phyloP scores from a whole-genome alignment of 2,888 invertebrate genomes.

The Stegana nigrithorax region DNA sequence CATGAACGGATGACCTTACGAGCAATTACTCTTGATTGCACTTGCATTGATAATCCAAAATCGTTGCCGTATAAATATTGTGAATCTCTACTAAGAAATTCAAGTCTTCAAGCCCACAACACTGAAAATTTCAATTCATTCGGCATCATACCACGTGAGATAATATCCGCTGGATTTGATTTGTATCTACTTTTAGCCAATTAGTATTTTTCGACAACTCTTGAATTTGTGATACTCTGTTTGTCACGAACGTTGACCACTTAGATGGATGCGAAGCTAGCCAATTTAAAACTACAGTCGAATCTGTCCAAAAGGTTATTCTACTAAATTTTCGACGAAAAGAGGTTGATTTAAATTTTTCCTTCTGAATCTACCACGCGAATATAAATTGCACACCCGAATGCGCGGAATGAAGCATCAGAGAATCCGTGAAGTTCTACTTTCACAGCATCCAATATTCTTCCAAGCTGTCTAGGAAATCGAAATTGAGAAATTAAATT shows the following conservation, averaged over 20 bases:
- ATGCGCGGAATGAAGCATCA: not conserved
- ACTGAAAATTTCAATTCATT: no score
- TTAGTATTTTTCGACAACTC: slow-evolving; percentile 9
- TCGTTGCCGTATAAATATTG: not conserved
- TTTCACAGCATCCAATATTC: slow-evolving; percentile 9
- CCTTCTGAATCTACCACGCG: not conserved
- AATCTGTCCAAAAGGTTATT: no score
- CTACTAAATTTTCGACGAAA: slow-evolving; percentile 3
- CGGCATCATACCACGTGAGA: no score
- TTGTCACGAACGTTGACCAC: no score
- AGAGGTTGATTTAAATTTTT: not conserved
- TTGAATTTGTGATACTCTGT: slow-evolving; percentile 27
- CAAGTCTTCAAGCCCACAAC: no score
- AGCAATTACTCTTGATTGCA: slow-evolving; percentile 15
- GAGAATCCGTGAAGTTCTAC: not conserved
- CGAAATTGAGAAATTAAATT: no score
- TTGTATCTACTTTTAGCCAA: not conserved
- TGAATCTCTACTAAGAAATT: no score
- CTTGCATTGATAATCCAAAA: slow-evolving; percentile 19
- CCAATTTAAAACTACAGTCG: no score
- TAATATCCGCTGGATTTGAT: no score
- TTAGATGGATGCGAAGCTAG: no score
- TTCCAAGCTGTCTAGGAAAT: slow-evolving; percentile 20
- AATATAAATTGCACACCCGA: not conserved
- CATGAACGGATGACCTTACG: slow-evolving; percentile 15